Percentiles rank a stretch among this genome's conserved stretches.
These are phyloP conservation scores for Mythimna vitellina DNA, from an alignment of 2,888 invertebrate species.

Conservation along the genomic window DNA sequence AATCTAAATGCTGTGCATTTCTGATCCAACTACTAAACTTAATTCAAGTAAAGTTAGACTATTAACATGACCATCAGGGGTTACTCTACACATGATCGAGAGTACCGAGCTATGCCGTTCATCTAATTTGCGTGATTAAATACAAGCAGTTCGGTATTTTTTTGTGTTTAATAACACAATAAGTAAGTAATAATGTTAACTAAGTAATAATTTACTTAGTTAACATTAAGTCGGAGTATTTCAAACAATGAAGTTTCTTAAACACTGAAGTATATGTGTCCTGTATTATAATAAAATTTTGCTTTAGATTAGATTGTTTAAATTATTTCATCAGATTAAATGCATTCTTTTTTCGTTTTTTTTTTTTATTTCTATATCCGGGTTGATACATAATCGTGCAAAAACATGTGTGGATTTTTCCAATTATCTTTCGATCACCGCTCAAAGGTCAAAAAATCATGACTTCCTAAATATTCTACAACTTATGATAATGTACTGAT, in stretches of 20 bases:
- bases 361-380: background rate
- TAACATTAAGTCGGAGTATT: background rate
- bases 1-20: slow-evolving; percentile 13
- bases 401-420: background rate
- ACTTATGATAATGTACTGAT: slow-evolving; percentile 21
- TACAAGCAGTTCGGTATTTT: slow-evolving; percentile 1
- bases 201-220: too few species aligned
- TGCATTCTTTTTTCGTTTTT: background rate
- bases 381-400: background rate
- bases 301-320: background rate
- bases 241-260: background rate
- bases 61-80: slow-evolving; percentile 33
- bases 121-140: slow-evolving; percentile 25
- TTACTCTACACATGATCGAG: slow-evolving; percentile 31
- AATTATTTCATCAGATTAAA: background rate
- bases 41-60: slow-evolving; percentile 28
- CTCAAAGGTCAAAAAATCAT: slow-evolving; percentile 27
- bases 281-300: background rate
- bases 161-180: too few species aligned
- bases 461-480: slow-evolving; percentile 21
- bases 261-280: background rate
- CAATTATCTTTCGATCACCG: slow-evolving; percentile 20
- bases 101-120: slow-evolving; percentile 11
- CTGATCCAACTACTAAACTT: slow-evolving; percentile 9
- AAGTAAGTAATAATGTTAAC: too few species aligned